Evolutionary conservation across 2,113 vertebrate genomes (phyloP).

Genomic region (Aldabrachelys gigantea): DNA sequence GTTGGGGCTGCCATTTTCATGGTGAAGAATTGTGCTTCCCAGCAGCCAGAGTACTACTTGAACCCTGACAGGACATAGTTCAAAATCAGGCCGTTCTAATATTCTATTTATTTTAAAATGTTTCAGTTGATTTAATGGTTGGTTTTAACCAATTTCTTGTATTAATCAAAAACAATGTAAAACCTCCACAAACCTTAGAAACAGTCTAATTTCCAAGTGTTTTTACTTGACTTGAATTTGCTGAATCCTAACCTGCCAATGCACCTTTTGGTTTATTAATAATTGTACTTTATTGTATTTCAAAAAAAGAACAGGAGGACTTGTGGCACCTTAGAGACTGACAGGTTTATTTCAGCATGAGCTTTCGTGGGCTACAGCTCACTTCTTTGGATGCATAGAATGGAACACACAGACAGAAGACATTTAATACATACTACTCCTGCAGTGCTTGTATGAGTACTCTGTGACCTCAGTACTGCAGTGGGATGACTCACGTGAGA

Average conservation of each 20-base stretch:
- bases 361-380: no score
- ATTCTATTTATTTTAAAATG: neutral
- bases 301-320: no score
- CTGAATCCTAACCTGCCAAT: neutral
- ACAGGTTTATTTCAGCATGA: no score
- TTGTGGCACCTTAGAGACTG: no score
- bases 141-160: neutral
- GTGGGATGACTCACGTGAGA: neutral
- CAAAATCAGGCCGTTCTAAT: neutral
- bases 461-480: neutral
- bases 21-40: neutral
- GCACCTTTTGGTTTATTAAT: neutral
- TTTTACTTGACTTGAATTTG: neutral
- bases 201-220: neutral
- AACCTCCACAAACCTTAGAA: neutral
- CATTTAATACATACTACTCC: neutral
- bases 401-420: no score
- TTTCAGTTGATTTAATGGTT: accelerated
- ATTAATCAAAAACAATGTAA: neutral
- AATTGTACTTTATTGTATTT: neutral
- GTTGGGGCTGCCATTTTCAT: neutral
- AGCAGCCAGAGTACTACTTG: neutral
- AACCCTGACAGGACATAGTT: neutral
- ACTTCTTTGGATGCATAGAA: no score
- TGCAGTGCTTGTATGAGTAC: neutral